Evolutionary conservation across 2,797 vertebrate genomes (phyloP).

Genomic region (Tolypeutes matacus): DNA sequence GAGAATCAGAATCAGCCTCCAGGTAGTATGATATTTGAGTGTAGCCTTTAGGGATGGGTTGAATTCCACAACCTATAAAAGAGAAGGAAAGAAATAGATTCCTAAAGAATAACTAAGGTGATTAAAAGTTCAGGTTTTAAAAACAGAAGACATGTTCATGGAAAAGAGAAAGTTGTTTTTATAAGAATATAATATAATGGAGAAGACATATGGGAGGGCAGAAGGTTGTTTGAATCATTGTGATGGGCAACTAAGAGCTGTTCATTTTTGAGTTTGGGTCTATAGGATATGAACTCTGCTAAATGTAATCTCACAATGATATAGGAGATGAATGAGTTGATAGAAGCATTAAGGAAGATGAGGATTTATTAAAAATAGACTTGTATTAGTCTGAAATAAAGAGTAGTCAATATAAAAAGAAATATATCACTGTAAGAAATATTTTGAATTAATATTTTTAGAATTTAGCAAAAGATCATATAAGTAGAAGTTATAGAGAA

Average conservation of each 20-base stretch:
- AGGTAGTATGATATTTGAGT: not conserved
- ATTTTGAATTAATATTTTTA: not conserved
- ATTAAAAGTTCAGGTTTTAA: not conserved
- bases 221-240: not conserved
- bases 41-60: not conserved
- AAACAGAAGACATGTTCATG: not conserved
- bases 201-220: too few species aligned
- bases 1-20: not conserved
- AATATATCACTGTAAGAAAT: not conserved
- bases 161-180: not conserved
- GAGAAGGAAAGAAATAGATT: not conserved
- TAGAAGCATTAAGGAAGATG: not conserved
- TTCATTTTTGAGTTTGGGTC: not conserved
- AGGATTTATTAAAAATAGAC: not conserved
- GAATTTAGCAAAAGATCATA: not conserved
- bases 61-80: not conserved
- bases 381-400: not conserved
- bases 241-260: not conserved
- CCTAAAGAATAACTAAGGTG: not conserved
- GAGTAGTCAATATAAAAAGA: not conserved
- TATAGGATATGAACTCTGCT: not conserved
- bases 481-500: not conserved
- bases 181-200: not conserved
- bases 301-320: not conserved
- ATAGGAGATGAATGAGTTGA: not conserved